Evolutionary conservation across 2,888 invertebrate genomes (phyloP).

Genomic region (Sphaeridia pumilis): DNA sequence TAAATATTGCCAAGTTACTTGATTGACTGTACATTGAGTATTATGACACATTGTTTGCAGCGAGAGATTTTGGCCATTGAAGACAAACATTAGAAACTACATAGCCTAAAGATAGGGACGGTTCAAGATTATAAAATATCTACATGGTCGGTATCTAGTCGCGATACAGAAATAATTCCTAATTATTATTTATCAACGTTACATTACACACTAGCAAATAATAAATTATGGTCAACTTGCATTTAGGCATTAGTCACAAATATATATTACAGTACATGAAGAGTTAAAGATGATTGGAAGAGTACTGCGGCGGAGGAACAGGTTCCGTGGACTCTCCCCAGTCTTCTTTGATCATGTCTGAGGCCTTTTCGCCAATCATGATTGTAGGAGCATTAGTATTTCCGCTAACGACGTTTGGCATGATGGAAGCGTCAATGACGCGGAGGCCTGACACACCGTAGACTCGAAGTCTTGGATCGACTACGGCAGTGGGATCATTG

Average conservation of each 20-base stretch:
- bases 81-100: too few relatives aligned
- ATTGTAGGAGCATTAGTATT: constrained; percentile 39
- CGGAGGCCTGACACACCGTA: constrained; percentile 38
- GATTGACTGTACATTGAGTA: too few relatives aligned
- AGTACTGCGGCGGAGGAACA: constrained; percentile 3
- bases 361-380: constrained; percentile 40
- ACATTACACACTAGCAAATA: too few relatives aligned
- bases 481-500: constrained; percentile 51
- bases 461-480: constrained; percentile 56
- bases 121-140: too few relatives aligned
- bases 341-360: constrained; percentile 37
- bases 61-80: too few relatives aligned
- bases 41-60: too few relatives aligned
- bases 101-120: too few relatives aligned
- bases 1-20: too few relatives aligned
- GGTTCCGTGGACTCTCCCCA: constrained; percentile 18
- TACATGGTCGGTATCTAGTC: too few relatives aligned
- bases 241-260: constrained; percentile 39
- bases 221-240: too few relatives aligned
- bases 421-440: constrained; percentile 15
- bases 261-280: constrained; percentile 39
- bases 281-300: constrained; percentile 6
- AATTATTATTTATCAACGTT: too few relatives aligned
- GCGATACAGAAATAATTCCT: too few relatives aligned
- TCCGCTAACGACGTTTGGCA: constrained; percentile 22